A percentile compares a stretch with the other conserved stretches of the same genome.
Evolutionary conservation across 2,797 vertebrate species (phyloP).

Genomic region (Eurystomus glaucurus): DNA sequence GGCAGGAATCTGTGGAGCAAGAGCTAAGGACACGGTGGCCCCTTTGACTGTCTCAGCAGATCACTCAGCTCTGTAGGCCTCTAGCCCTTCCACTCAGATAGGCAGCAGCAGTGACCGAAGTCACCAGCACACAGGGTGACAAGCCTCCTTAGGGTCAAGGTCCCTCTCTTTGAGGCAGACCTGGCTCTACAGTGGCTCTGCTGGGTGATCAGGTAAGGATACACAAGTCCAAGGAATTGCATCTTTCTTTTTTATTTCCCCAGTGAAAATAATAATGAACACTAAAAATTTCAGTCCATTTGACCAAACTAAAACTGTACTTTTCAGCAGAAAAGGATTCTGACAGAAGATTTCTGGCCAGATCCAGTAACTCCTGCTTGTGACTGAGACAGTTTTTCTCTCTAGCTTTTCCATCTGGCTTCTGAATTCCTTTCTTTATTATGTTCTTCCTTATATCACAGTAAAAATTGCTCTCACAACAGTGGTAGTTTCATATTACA

Average conservation of each 20-base stretch:
- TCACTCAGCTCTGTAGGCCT: not conserved
- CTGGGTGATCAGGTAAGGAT: not conserved
- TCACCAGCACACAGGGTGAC: accelerated
- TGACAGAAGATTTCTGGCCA: not conserved
- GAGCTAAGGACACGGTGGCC: not conserved
- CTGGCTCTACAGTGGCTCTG: not conserved
- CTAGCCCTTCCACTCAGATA: not conserved
- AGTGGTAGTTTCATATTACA: not conserved
- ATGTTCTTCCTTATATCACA: not conserved
- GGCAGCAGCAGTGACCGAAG: not conserved
- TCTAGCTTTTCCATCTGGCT: not conserved
- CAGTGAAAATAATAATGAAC: not conserved
- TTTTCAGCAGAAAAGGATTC: not conserved
- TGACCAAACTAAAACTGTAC: not conserved
- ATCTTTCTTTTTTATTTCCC: not conserved
- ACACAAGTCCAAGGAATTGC: not conserved
- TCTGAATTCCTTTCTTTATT: not conserved
- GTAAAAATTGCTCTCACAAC: not conserved
- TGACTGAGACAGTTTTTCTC: not conserved
- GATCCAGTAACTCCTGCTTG: not conserved
- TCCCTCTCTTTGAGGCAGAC: not conserved
- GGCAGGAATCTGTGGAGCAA: accelerated
- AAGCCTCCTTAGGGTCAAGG: not conserved
- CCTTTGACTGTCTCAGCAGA: not conserved
- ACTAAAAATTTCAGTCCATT: not conserved